Percentiles rank a stretch among this genome's conserved stretches.
These are phyloP conservation scores for Teleogryllus occipitalis DNA, from an alignment of 1,140 invertebrate genomes.

Conservation along the genomic window DNA sequence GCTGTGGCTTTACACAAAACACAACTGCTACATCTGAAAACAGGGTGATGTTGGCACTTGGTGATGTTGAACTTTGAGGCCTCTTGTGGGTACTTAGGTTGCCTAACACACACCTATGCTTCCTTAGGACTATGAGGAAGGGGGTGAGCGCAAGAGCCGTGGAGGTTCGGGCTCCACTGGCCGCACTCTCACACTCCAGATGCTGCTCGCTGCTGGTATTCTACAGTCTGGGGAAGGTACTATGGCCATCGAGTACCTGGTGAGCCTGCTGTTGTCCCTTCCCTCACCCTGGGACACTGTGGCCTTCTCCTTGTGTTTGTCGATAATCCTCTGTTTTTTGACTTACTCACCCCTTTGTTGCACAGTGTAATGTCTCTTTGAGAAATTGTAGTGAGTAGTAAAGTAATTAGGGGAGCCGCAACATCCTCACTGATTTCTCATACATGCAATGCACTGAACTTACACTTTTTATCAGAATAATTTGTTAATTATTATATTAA, in stretches of 20 bases:
- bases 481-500: neutral
- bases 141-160: constrained; percentile 17
- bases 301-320: neutral
- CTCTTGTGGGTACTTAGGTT: neutral
- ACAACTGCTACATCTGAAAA: neutral
- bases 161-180: constrained; percentile 42
- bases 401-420: neutral
- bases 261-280: constrained; percentile 33
- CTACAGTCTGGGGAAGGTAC: constrained; percentile 68
- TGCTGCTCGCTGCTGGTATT: constrained; percentile 69
- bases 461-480: neutral
- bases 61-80: neutral
- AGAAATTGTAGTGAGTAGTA: neutral
- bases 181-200: constrained; percentile 73
- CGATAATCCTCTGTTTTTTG: constrained; percentile 8
- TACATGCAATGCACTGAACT: neutral
- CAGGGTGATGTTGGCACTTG: neutral
- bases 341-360: neutral
- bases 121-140: constrained; percentile 23
- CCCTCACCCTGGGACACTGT: neutral
- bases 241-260: constrained; percentile 83
- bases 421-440: neutral
- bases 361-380: neutral
- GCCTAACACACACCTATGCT: constrained; percentile 8
- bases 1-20: neutral